Conservation (phyloP, 2,888 invertebrate species). For the Rhagonycha lutea region DNA sequence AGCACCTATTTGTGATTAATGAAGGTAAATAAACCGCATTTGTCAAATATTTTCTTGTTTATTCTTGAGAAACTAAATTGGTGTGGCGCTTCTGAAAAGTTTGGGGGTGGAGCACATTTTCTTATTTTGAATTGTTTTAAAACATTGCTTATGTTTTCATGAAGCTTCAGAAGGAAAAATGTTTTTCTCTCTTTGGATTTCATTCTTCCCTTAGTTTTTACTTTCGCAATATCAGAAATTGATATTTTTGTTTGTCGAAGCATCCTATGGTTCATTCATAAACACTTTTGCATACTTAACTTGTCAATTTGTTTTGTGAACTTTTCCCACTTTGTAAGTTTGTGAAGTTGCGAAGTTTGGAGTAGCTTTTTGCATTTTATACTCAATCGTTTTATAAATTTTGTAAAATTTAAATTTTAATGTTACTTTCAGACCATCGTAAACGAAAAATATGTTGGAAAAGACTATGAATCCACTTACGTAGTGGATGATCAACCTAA, state of each 20-base stretch:
- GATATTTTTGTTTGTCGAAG: neutral
- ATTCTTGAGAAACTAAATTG: neutral
- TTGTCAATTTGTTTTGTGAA: neutral
- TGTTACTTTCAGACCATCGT: slow-evolving; percentile 40
- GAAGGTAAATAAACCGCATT: neutral
- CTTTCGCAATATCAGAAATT: neutral
- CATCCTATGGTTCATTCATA: neutral
- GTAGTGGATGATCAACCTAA: slow-evolving; percentile 39
- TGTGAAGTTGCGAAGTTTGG: neutral
- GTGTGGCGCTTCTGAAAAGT: neutral
- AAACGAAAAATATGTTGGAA: slow-evolving; percentile 42
- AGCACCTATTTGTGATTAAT: neutral
- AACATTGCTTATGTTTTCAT: neutral
- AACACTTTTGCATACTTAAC: neutral
- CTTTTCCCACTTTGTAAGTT: neutral
- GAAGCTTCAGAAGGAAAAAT: neutral
- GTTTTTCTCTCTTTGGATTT: neutral
- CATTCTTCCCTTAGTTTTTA: neutral
- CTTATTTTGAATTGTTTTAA: neutral
- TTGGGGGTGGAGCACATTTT: neutral
- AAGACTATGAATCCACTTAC: slow-evolving; percentile 40
- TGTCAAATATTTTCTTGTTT: neutral
- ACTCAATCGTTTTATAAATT: neutral
- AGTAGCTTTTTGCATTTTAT: neutral
- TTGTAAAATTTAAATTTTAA: neutral